Percentiles rank a stretch among this genome's conserved stretches.
Conservation (phyloP, 1,140 invertebrate species). For the Sitophilus oryzae region DNA sequence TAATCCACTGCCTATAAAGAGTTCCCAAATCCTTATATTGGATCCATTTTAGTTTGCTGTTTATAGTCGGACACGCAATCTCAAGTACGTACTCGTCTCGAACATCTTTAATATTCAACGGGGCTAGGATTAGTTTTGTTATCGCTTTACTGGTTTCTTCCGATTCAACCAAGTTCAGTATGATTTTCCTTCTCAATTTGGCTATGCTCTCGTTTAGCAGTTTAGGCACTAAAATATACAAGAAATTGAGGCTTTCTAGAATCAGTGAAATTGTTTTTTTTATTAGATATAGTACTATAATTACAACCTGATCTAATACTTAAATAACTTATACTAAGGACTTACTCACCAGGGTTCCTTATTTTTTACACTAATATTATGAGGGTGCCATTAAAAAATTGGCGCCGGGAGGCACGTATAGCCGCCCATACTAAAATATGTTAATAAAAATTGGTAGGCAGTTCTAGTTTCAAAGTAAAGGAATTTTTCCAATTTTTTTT, state of each 20-base stretch:
- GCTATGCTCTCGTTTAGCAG: neutral
- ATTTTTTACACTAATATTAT: too few species aligned
- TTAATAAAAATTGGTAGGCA: too few species aligned
- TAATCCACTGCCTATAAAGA: neutral
- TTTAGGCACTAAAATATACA: neutral
- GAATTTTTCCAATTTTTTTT: too few species aligned
- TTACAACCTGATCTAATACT: too few species aligned
- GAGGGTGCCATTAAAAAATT: too few species aligned
- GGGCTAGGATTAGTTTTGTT: neutral
- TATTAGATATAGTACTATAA: neutral
- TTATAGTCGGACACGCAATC: too few species aligned
- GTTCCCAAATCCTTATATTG: neutral
- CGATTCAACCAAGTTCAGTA: neutral
- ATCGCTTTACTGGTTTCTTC: neutral
- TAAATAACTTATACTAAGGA: too few species aligned
- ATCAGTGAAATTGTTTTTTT: neutral
- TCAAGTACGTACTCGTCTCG: neutral
- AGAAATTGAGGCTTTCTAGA: neutral
- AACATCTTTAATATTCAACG: neutral
- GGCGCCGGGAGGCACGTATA: too few species aligned
- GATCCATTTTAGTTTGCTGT: neutral
- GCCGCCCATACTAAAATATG: too few species aligned
- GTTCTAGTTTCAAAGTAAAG: too few species aligned
- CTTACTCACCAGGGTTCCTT: too few species aligned
- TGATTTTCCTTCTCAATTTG: neutral